These are phyloP conservation scores for Coptodon bakossiorum DNA, from an alignment of 2,113 vertebrate genomes.

Conservation along the genomic window DNA sequence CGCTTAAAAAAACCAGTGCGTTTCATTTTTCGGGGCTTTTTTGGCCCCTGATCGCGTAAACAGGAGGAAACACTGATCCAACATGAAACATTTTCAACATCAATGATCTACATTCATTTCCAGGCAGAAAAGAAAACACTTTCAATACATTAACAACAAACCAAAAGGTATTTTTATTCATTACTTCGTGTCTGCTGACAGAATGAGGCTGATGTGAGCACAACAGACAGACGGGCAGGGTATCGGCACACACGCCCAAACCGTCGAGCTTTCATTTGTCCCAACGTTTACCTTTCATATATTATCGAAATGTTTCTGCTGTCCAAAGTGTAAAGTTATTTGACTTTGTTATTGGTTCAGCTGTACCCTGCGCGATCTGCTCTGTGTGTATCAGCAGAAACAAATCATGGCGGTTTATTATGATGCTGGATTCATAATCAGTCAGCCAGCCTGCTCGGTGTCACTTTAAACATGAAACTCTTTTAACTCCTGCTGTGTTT, in stretches of 20 bases:
- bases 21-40: neutral
- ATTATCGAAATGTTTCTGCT: neutral
- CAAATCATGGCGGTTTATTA: neutral
- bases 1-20: neutral
- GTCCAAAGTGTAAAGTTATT: neutral
- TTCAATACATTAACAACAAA: constrained; percentile 25
- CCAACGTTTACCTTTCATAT: neutral
- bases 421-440: neutral
- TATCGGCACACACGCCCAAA: neutral
- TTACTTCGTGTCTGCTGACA: constrained; percentile 20
- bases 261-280: neutral
- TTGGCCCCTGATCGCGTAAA: neutral
- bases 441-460: neutral
- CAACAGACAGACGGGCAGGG: constrained; percentile 23
- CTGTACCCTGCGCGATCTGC: neutral
- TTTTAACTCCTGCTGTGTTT: neutral
- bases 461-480: neutral
- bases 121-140: constrained; percentile 16
- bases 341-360: neutral
- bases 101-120: neutral
- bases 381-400: neutral
- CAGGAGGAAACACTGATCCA: neutral
- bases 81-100: neutral
- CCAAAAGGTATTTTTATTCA: constrained; percentile 49
- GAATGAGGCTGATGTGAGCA: constrained; percentile 30